Evolutionary conservation across 2,888 invertebrate species (phyloP), one percentile per base, ranked within the genome.

Genomic region (Pocota personata): DNA sequence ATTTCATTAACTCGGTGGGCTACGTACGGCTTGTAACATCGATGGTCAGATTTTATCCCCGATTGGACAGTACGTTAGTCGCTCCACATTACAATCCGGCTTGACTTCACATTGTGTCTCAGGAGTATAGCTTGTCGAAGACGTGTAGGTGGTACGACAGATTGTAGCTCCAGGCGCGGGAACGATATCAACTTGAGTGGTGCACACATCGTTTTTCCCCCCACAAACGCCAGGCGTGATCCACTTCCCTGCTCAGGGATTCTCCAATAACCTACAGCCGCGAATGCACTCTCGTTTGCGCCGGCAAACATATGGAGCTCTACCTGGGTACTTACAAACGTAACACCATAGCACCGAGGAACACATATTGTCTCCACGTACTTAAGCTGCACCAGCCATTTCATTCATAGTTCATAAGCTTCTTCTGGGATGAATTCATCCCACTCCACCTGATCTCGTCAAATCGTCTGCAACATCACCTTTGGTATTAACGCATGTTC

Each of bases 21-120:
- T 14, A 89, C 89, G 57, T 87, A 89, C 24, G 88, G 87, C 52
- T 88, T 88, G 30, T 78, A 86, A 16, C 71, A 57, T 8, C 84
- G 60, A 12, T 64, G 64, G 43, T 84, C 77, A 0, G 82, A 79
- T 12, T 40, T 37, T 21, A 82, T 67, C 82, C 87, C 87, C 7
- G 69, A 60, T 19, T 86, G 21, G 48, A 1, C n/a, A n/a, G n/a
- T n/a, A n/a, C n/a, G n/a, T n/a, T n/a, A n/a, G n/a, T n/a, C n/a
- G n/a, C n/a, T n/a, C n/a, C n/a, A n/a, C n/a, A n/a, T n/a, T n/a
- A n/a, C n/a, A n/a, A n/a, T n/a, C n/a, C n/a, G n/a, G n/a, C 10
- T 12, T 3, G 73, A 57, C 2, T 16, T 27, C 12, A 72, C 27
- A 16, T 58, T 35, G 14, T 78, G 83, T 19, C 52, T 43, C 3